Base-by-base conservation (phyloP, 2,888 invertebrate species). In the Chalcosyrphus nemorum region DNA sequence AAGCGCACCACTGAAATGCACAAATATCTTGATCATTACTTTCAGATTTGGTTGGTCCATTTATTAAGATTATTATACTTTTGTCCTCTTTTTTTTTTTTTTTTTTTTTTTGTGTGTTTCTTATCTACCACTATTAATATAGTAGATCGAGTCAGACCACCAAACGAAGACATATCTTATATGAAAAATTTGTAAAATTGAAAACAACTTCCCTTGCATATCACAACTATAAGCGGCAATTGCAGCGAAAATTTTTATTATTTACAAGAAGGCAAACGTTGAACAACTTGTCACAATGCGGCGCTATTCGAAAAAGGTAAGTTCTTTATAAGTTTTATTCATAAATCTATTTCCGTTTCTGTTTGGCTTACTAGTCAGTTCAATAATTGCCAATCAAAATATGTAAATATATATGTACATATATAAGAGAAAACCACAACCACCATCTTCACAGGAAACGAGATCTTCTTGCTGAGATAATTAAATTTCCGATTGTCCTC, bases 301-400 rank as follows among this genome's bases (percentile, higher is more conserved):
- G 41, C 50, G 52, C 21, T 52, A 15, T 50, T 43, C 57, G 13
- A 50, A 72, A 65, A 57, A 57, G 65, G 78, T 78, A 52, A 71
- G 71, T 77, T n/a, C 2, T 2, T n/a, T 24, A 21, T 35, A 35
- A n/a, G n/a, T n/a, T n/a, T n/a, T n/a, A 35, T n/a, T 35, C 11
- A 35, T n/a, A n/a, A n/a, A n/a, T n/a, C n/a, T n/a, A n/a, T n/a
- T 24, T 24, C 2, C 24, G 24, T 24, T 27, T 7, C 17, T 15
- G 5, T 27, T 41, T 76, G 43, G 5, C n/a, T 19, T n/a, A n/a
- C n/a, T n/a, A n/a, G n/a, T n/a, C n/a, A n/a, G n/a, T n/a, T n/a
- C n/a, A n/a, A n/a, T n/a, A n/a, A n/a, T n/a, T n/a, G n/a, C n/a
- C n/a, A n/a, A n/a, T n/a, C n/a, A n/a, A n/a, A n/a, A n/a, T n/a